phyloP scores from a whole-genome alignment of 2,113 vertebrate species.

The Suricata suricatta region DNA sequence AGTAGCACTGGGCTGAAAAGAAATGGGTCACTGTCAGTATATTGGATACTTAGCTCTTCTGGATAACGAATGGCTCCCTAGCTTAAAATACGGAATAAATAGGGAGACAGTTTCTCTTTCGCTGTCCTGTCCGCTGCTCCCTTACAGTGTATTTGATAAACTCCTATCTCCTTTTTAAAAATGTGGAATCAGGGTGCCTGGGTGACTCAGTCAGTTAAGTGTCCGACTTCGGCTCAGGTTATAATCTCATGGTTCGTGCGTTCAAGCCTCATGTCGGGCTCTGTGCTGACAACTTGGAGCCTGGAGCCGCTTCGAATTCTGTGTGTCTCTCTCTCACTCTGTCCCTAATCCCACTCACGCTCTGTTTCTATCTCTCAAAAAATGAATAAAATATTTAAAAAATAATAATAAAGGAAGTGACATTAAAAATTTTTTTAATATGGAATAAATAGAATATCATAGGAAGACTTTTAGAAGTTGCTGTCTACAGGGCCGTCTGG shows the following conservation, averaged over 20 bases:
- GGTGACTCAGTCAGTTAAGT: too few relatives aligned
- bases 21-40: slow-evolving; percentile 14
- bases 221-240: too few relatives aligned
- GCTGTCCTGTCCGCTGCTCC: not conserved
- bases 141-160: not conserved
- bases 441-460: not conserved
- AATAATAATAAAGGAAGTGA: too few relatives aligned
- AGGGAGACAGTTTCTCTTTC: not conserved
- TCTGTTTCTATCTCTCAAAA: too few relatives aligned
- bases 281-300: too few relatives aligned
- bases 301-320: too few relatives aligned
- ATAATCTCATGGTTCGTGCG: too few relatives aligned
- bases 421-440: not conserved
- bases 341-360: too few relatives aligned
- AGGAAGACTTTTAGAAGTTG: not conserved
- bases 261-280: too few relatives aligned
- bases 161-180: not conserved
- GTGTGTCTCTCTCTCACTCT: too few relatives aligned
- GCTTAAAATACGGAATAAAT: not conserved
- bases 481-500: not conserved
- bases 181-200: not conserved
- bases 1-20: slow-evolving; percentile 85
- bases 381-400: too few relatives aligned
- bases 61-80: not conserved
- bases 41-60: not conserved